A percentile compares a stretch with the other conserved stretches of the same genome.
These are phyloP conservation scores for Tamandua tetradactyla DNA, from an alignment of 2,797 vertebrate species.

Conservation along the genomic window DNA sequence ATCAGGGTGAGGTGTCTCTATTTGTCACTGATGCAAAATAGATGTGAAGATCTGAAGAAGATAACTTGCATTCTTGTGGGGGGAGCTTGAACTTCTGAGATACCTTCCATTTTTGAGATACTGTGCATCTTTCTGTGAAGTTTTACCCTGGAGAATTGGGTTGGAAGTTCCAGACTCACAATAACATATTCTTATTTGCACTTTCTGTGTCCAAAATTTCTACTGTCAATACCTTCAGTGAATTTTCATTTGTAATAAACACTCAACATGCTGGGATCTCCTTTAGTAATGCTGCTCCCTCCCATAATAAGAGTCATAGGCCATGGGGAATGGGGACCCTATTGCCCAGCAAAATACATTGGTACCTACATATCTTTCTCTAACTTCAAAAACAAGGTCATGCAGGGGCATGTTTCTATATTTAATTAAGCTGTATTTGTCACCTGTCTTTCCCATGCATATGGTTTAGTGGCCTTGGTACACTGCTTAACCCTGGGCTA, in stretches of 20 bases:
- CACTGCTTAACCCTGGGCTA: neutral
- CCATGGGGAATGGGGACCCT: neutral
- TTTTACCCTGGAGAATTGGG: neutral
- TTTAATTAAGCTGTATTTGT: constrained; percentile 58
- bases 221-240: neutral
- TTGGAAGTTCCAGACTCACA: neutral
- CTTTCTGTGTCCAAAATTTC: neutral
- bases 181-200: neutral
- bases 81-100: neutral
- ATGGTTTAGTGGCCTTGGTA: neutral
- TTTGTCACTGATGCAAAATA: neutral
- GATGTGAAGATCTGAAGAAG: neutral
- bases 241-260: neutral
- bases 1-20: neutral
- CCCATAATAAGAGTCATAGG: neutral
- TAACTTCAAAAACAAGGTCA: neutral
- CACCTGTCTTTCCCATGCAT: constrained; percentile 20
- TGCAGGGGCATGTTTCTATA: neutral
- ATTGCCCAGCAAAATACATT: neutral
- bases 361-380: neutral
- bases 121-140: neutral
- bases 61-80: neutral
- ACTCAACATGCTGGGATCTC: neutral
- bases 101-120: neutral
- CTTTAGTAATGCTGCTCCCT: neutral